Percentiles rank a stretch among this genome's conserved stretches.
Conservation (phyloP, 2,113 vertebrate species). For the Actinemys pallida region DNA sequence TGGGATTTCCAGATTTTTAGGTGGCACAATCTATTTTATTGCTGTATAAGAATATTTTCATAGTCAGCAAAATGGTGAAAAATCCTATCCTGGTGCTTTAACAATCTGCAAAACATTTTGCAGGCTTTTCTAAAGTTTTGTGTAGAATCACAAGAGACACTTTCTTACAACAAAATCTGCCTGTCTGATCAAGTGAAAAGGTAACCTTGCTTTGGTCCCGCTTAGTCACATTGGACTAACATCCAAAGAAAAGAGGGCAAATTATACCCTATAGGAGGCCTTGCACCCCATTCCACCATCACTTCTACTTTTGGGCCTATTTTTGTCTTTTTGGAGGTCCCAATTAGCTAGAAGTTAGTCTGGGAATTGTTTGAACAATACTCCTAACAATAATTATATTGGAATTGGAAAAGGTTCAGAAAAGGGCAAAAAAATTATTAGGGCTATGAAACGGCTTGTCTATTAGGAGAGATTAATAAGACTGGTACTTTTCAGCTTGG, state of each 20-base stretch:
- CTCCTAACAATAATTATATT: background rate
- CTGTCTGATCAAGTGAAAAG: constrained; percentile 34
- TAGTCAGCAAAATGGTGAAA: background rate
- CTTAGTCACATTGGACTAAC: constrained; percentile 45
- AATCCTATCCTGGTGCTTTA: background rate
- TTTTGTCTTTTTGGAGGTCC: constrained; percentile 13
- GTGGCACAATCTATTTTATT: constrained; percentile 29
- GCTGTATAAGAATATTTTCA: fast-evolving
- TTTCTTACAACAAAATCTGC: constrained; percentile 15
- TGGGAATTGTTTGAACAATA: background rate
- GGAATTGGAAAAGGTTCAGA: no score
- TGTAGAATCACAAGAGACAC: background rate
- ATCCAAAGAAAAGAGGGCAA: background rate
- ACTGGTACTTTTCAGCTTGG: no score
- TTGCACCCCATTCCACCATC: background rate
- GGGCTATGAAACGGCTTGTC: no score
- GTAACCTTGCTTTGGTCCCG: constrained; percentile 29
- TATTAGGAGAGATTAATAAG: no score
- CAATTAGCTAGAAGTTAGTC: background rate
- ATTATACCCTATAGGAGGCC: background rate
- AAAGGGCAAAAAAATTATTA: no score
- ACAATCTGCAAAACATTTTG: constrained; percentile 12
- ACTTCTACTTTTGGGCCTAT: constrained; percentile 35
- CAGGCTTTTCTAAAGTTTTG: background rate
- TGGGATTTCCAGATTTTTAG: constrained; percentile 48